Evolutionary conservation across 2,113 vertebrate genomes (phyloP).

Genomic region (Podocnemis expansa): DNA sequence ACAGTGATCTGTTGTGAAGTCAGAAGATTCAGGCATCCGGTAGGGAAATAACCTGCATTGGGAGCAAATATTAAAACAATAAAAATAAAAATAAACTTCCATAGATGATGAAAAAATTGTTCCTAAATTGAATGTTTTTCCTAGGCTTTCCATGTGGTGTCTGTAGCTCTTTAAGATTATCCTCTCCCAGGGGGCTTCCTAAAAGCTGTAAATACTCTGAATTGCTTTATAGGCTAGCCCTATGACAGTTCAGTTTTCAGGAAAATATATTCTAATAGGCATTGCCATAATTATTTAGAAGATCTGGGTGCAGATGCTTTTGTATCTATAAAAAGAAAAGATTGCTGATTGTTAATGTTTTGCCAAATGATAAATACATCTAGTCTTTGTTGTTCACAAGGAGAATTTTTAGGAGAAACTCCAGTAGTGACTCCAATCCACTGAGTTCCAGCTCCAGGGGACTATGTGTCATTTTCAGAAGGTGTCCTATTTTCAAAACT

Average conservation of each 20-base stretch:
- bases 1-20: neutral
- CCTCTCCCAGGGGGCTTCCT: conserved; percentile 71
- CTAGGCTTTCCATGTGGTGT: conserved; percentile 58
- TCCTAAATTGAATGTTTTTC: conserved; percentile 75
- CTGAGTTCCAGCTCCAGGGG: neutral
- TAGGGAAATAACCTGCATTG: neutral
- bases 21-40: neutral
- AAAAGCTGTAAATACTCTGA: conserved; percentile 77
- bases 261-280: conserved; percentile 77
- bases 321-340: conserved; percentile 55
- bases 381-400: conserved; percentile 32
- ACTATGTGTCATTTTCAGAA: accelerated
- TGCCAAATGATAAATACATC: conserved; percentile 45
- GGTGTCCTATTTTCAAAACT: accelerated
- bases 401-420: conserved; percentile 10
- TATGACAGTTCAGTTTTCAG: conserved; percentile 64
- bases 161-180: conserved; percentile 67
- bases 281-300: conserved; percentile 61
- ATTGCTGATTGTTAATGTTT: conserved; percentile 61
- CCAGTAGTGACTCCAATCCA: neutral
- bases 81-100: neutral
- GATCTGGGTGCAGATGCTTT: conserved; percentile 45
- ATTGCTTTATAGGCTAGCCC: conserved; percentile 72
- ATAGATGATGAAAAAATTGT: conserved; percentile 58
- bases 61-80: neutral